Conservation (phyloP, 2,888 invertebrate genomes). For the Troglohyphantes excavatus region DNA sequence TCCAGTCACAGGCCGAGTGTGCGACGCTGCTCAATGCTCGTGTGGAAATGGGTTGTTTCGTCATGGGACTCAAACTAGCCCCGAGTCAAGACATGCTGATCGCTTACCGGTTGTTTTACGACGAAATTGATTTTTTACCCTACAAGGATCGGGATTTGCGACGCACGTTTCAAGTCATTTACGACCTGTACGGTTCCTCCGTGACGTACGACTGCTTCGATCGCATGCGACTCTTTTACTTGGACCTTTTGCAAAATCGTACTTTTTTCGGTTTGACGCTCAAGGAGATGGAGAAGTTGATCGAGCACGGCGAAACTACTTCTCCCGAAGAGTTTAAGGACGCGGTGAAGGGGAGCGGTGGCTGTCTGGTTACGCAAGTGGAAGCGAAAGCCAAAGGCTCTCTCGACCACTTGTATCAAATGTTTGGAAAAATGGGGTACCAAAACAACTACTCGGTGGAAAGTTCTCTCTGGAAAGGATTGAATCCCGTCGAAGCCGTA, state of each 20-base stretch:
- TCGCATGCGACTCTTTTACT: constrained; percentile 10
- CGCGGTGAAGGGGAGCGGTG: background rate
- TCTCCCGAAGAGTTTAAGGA: background rate
- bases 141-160: constrained; percentile 8
- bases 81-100: constrained; percentile 46
- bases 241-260: background rate
- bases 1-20: constrained; percentile 46
- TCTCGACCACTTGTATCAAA: constrained; percentile 43
- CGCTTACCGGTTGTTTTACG: background rate
- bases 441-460: background rate
- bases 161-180: constrained; percentile 11
- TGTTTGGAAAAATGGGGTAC: constrained; percentile 35
- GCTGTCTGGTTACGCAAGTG: constrained; percentile 10
- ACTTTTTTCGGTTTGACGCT: constrained; percentile 7
- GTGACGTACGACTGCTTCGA: constrained; percentile 4
- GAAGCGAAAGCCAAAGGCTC: constrained; percentile 17
- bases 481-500: background rate
- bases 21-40: background rate
- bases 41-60: constrained; percentile 20
- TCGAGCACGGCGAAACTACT: background rate
- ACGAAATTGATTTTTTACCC: constrained; percentile 44
- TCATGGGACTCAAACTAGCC: constrained; percentile 8
- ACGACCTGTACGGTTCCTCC: constrained; percentile 33
- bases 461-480: constrained; percentile 1
- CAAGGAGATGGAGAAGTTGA: constrained; percentile 12